These are phyloP conservation scores for Yponomeuta malinellus DNA, from an alignment of 2,888 invertebrate species.

Conservation along the genomic window DNA sequence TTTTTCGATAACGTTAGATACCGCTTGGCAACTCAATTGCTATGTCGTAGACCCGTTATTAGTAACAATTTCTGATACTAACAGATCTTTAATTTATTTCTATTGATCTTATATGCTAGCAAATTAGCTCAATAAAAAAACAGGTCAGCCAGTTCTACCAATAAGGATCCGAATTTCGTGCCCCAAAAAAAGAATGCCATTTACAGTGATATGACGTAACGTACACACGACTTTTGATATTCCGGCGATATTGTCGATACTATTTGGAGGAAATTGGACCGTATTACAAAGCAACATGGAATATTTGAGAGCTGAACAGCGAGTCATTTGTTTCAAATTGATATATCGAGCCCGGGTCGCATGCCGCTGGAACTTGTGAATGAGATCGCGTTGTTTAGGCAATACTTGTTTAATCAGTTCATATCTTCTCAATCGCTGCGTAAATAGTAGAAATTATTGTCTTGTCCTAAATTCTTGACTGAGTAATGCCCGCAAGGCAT, in stretches of 20 bases:
- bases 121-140: background rate
- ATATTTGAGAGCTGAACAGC: background rate
- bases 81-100: background rate
- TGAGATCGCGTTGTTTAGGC: background rate
- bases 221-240: background rate
- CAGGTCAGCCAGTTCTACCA: background rate
- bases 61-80: background rate
- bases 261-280: background rate
- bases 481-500: background rate
- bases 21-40: background rate
- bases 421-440: background rate
- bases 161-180: background rate
- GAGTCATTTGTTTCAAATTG: conserved; percentile 5
- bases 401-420: background rate
- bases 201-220: background rate
- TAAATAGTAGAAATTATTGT: background rate
- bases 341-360: background rate
- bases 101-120: background rate
- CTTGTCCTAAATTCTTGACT: background rate
- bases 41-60: background rate
- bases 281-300: background rate
- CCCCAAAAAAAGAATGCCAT: conserved; percentile 2
- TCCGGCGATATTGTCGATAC: background rate
- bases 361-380: background rate
- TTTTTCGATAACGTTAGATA: too few relatives aligned